Conservation (phyloP, 2,113 vertebrate genomes). For the Gymnocephalus cernua region DNA sequence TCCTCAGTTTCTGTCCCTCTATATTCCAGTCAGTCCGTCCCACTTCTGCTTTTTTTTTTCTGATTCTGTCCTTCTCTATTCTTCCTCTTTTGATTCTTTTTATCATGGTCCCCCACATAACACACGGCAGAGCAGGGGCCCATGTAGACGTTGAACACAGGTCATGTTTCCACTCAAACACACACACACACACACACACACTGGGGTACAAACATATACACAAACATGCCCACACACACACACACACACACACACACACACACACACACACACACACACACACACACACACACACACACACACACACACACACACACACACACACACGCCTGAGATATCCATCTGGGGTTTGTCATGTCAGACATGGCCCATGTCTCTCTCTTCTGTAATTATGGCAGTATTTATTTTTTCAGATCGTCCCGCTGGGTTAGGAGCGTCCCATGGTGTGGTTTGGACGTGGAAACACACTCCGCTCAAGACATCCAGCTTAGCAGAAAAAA, state of each 20-base stretch:
- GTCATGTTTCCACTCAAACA: slow-evolving; percentile 63
- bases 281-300: not conserved
- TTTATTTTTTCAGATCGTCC: slow-evolving; percentile 86
- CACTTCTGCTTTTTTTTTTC: not conserved
- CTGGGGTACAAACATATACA: slow-evolving; percentile 50
- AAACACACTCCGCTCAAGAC: slow-evolving; percentile 77
- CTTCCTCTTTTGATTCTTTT: not conserved
- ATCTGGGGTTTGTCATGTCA: slow-evolving; percentile 88
- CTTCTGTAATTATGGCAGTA: slow-evolving; percentile 88
- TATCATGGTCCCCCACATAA: slow-evolving; percentile 35
- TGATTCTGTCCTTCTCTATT: not conserved
- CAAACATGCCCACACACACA: slow-evolving; percentile 51
- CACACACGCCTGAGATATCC: slow-evolving; percentile 75
- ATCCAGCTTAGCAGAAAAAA: slow-evolving; percentile 76
- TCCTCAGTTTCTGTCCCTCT: slow-evolving; percentile 24
- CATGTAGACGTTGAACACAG: slow-evolving; percentile 52
- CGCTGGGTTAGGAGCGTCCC: slow-evolving; percentile 80
- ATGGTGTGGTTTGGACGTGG: slow-evolving; percentile 80
- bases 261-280: slow-evolving; percentile 11
- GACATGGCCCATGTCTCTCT: slow-evolving; percentile 85
- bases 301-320: slow-evolving; percentile 29
- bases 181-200: slow-evolving; percentile 34
- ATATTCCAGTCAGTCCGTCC: not conserved
- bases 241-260: slow-evolving; percentile 40
- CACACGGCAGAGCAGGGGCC: slow-evolving; percentile 25